These are phyloP conservation scores for Drosophila erecta DNA, from an alignment of 1,140 invertebrate species.

Conservation along the genomic window DNA sequence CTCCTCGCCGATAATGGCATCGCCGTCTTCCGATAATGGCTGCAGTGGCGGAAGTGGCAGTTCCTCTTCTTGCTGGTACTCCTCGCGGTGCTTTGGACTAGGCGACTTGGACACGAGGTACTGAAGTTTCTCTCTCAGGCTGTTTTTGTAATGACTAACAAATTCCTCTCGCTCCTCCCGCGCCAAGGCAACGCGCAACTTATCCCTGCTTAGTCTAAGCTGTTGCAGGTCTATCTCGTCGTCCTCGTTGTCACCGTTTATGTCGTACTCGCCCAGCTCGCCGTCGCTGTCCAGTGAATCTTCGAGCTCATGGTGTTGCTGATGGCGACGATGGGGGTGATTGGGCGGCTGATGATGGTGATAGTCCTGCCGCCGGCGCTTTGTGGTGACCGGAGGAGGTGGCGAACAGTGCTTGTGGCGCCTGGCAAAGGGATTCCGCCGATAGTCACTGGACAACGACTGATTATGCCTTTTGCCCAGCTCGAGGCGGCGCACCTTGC, in stretches of 20 bases:
- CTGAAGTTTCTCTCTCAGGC: slow-evolving; percentile 55
- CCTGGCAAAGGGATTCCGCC: slow-evolving; percentile 17
- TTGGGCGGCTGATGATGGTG: slow-evolving; percentile 20
- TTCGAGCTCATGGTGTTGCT: slow-evolving; percentile 27
- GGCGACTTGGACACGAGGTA: slow-evolving; percentile 47
- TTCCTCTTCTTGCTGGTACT: slow-evolving; percentile 4
- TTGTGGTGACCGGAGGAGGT: slow-evolving; percentile 7
- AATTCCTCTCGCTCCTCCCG: slow-evolving; percentile 34
- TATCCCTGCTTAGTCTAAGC: slow-evolving; percentile 55
- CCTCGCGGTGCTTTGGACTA: slow-evolving; percentile 27
- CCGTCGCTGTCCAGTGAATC: slow-evolving; percentile 59
- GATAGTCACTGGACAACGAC: neutral
- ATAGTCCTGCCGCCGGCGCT: neutral
- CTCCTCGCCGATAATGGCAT: slow-evolving; percentile 10
- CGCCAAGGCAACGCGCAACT: slow-evolving; percentile 69
- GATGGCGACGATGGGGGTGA: slow-evolving; percentile 13
- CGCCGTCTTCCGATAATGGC: slow-evolving; percentile 16
- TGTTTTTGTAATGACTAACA: slow-evolving; percentile 47
- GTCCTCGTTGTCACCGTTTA: slow-evolving; percentile 47
- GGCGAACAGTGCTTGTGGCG: slow-evolving; percentile 12
- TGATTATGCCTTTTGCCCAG: neutral
- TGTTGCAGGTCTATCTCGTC: slow-evolving; percentile 48
- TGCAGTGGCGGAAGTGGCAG: too few species aligned
- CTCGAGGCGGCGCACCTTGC: slow-evolving; percentile 38
- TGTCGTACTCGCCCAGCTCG: slow-evolving; percentile 52